A percentile compares a stretch with the other conserved stretches of the same genome.
These are phyloP conservation scores for Castor canadensis DNA, from an alignment of 2,113 vertebrate species.

Conservation along the genomic window DNA sequence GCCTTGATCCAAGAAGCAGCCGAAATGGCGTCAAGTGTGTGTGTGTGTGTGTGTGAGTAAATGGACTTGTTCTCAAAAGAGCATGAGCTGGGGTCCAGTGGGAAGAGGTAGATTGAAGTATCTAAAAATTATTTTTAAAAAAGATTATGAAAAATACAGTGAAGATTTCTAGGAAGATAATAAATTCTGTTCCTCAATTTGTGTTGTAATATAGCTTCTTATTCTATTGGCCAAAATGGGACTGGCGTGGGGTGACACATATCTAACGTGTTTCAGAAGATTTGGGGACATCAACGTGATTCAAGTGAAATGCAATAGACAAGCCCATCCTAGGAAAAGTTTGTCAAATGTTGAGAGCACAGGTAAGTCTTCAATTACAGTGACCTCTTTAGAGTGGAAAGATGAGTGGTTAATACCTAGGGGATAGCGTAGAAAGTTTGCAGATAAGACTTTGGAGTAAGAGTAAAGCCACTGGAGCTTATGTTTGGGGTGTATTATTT, in stretches of 20 bases:
- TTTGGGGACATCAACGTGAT: background rate
- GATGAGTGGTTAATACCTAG: background rate
- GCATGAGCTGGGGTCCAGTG: background rate
- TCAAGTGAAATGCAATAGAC: background rate
- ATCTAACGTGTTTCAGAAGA: background rate
- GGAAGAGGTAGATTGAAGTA: background rate
- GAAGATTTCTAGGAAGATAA: background rate
- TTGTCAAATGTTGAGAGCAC: background rate
- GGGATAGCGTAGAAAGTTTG: background rate
- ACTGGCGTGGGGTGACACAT: background rate
- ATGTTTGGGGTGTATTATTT: background rate
- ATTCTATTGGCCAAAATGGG: background rate
- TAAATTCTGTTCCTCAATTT: background rate
- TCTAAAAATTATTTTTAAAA: background rate
- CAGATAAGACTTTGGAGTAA: background rate
- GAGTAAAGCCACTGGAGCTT: background rate
- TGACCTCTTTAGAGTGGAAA: background rate
- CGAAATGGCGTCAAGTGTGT: background rate
- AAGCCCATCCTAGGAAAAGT: background rate
- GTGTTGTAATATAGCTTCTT: background rate
- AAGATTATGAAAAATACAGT: background rate
- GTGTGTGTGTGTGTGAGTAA: background rate
- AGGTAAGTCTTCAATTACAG: background rate
- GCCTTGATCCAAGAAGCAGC: background rate
- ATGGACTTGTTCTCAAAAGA: slow-evolving; percentile 1